Percentiles rank a stretch among this genome's conserved stretches.
Conservation (phyloP, 2,113 vertebrate species). For the Stercorarius parasiticus region DNA sequence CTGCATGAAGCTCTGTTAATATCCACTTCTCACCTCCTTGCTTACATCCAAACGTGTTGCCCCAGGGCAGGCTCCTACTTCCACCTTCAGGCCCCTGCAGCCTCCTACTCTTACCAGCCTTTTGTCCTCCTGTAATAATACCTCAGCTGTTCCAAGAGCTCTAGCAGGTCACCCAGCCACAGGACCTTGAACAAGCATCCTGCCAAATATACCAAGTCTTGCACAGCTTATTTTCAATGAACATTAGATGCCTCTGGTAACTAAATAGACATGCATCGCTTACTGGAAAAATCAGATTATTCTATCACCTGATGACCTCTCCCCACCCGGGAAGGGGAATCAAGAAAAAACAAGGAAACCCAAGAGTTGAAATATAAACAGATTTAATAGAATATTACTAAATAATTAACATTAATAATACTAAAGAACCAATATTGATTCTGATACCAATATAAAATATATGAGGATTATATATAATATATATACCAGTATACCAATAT, state of each 20-base stretch:
- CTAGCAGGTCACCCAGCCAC: not conserved
- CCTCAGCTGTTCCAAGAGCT: not conserved
- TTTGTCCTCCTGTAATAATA: not conserved
- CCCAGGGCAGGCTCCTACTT: not conserved
- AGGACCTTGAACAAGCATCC: not conserved
- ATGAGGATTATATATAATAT: too few species aligned
- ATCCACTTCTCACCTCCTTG: not conserved
- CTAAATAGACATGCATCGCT: not conserved
- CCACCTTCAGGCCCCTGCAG: not conserved
- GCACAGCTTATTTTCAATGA: not conserved
- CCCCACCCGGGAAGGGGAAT: not conserved
- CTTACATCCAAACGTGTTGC: not conserved
- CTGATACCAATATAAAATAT: not conserved
- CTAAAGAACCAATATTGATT: not conserved
- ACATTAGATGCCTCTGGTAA: not conserved
- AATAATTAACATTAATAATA: not conserved
- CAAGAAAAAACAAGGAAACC: not conserved
- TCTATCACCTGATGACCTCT: not conserved
- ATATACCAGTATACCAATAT: not conserved
- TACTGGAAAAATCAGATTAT: not conserved
- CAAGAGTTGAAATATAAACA: not conserved
- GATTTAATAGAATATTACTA: not conserved
- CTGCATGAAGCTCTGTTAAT: conserved; percentile 6
- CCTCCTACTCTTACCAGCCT: not conserved
- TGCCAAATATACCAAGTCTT: not conserved